Percentiles rank a stretch among this genome's conserved stretches.
phyloP scores from a whole-genome alignment of 35 echinoderm and acorn worm genomes.

The Ptychodera flava region DNA sequence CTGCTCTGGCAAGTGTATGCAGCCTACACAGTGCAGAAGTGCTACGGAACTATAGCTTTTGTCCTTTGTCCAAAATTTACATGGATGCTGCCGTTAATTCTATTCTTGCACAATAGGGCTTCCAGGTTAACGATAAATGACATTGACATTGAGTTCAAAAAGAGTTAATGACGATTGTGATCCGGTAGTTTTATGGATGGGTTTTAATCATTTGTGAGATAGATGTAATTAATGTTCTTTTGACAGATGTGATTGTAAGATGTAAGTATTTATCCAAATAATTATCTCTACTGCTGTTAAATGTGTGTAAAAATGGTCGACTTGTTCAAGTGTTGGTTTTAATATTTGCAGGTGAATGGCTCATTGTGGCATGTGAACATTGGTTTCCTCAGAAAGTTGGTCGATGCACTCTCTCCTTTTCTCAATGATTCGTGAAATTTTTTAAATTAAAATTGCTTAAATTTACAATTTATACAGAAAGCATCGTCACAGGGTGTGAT shows the following conservation, averaged over 20 bases:
- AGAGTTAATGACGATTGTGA: not conserved
- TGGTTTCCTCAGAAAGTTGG: too few relatives aligned
- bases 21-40: slow-evolving; percentile 23
- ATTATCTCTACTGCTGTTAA: too few relatives aligned
- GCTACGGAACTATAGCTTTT: slow-evolving; percentile 39
- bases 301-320: too few relatives aligned
- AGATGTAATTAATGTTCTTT: not conserved
- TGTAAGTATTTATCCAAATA: too few relatives aligned
- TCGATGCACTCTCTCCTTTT: too few relatives aligned
- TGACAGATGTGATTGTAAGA: not conserved
- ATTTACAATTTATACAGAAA: too few relatives aligned
- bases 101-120: slow-evolving; percentile 31
- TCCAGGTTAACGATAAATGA: slow-evolving; percentile 35
- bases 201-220: not conserved
- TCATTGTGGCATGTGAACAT: too few relatives aligned
- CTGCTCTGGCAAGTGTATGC: slow-evolving; percentile 23
- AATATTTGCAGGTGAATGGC: too few relatives aligned
- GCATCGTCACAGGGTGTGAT: too few relatives aligned
- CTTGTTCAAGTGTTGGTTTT: too few relatives aligned
- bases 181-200: not conserved
- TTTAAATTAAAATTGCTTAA: too few relatives aligned
- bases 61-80: slow-evolving; percentile 40
- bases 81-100: slow-evolving; percentile 24
- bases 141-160: slow-evolving; percentile 24
- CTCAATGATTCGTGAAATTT: too few relatives aligned